Evolutionary conservation across 2,797 vertebrate species (phyloP).

Genomic region (Psittacula derbiana): DNA sequence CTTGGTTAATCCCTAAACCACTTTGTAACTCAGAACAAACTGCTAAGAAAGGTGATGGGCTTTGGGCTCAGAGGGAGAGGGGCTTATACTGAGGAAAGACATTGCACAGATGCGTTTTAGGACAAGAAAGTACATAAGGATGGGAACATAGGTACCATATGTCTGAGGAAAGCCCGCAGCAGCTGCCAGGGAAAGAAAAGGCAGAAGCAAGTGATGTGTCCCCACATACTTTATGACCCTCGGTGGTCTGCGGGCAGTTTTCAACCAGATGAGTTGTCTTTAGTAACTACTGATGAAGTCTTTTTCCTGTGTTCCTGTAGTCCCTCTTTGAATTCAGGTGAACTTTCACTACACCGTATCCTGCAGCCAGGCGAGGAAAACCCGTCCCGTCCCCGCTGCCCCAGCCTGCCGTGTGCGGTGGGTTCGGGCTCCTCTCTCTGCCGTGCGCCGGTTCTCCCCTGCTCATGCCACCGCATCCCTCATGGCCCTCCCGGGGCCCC

Average conservation of each 20-base stretch:
- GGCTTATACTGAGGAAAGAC: neutral
- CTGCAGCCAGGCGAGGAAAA: neutral
- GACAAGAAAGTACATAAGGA: neutral
- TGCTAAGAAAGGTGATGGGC: neutral
- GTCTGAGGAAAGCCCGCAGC: neutral
- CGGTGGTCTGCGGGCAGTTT: rapidly evolving
- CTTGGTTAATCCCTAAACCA: neutral
- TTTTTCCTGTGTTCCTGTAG: neutral
- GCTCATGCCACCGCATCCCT: neutral
- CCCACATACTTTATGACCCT: neutral
- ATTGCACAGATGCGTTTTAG: neutral
- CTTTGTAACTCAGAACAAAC: neutral
- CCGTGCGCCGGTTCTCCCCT: too few species aligned
- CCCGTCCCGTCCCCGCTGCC: neutral
- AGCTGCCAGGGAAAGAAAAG: neutral
- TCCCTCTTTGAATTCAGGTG: neutral
- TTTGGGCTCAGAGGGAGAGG: neutral
- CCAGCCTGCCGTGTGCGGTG: neutral
- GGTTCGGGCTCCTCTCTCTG: neutral
- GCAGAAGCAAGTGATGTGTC: neutral
- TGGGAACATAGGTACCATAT: rapidly evolving
- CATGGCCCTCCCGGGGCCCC: neutral
- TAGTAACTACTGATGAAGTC: neutral
- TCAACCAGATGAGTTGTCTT: neutral
- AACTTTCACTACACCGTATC: neutral